These are phyloP conservation scores for Semnopithecus entellus DNA, from an alignment of 2,113 vertebrate species.

Conservation along the genomic window DNA sequence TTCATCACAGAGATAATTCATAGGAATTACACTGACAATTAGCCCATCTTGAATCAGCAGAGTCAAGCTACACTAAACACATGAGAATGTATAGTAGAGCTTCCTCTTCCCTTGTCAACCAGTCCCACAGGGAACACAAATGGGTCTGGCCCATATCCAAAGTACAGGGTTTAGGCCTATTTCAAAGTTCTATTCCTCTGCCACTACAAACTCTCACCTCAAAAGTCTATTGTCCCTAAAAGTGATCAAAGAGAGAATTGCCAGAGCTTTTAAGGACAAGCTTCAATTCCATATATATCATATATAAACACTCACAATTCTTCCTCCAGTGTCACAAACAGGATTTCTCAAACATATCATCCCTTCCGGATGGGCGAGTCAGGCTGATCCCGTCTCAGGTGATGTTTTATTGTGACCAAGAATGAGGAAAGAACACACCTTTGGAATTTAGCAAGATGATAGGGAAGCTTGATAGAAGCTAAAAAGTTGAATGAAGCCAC, in stretches of 20 bases:
- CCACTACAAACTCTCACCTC: neutral
- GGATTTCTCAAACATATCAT: neutral
- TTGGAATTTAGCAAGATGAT: slow-evolving; percentile 13
- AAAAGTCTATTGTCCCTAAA: neutral
- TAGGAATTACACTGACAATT: neutral
- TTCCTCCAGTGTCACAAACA: neutral
- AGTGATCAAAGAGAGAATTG: neutral
- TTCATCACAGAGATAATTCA: neutral
- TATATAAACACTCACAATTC: neutral
- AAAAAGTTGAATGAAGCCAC: neutral
- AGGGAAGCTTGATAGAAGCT: neutral
- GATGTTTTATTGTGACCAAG: neutral
- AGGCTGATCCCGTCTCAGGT: neutral
- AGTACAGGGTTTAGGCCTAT: neutral
- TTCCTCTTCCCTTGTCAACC: neutral
- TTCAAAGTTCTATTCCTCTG: neutral
- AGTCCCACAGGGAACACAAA: neutral
- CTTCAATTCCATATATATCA: neutral
- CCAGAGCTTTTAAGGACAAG: neutral
- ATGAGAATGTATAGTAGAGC: neutral
- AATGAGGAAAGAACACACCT: slow-evolving; percentile 40
- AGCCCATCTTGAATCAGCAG: neutral
- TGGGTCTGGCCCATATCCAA: neutral
- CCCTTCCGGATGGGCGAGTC: neutral
- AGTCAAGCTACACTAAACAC: neutral